Base-by-base conservation (phyloP, 2,797 vertebrate species). In the Mus minutoides region DNA sequence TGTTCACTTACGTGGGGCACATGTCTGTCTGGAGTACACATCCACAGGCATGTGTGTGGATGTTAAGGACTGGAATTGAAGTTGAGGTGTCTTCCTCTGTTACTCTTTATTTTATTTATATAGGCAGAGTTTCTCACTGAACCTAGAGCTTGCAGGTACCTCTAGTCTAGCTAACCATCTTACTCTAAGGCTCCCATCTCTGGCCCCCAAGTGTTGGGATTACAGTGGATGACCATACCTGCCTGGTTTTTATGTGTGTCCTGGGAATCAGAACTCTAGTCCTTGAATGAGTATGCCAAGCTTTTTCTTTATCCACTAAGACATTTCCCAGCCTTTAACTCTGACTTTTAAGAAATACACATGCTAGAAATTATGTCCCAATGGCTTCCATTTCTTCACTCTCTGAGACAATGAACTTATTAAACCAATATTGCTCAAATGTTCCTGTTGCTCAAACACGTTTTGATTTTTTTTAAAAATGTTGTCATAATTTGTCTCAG, bases 361-460 rank as follows among this genome's bases (percentile, higher is more conserved):
- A 73, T 91, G 71, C 37, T 86, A 54, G 77, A 95, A 96, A 92
- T 93, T 62, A 77, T 86, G 56, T 73, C 46, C 71, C n/a, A 34
- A 0, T 54, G 73, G 22, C 24, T 26, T 67, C 26, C 37, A 83
- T 62, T 69, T 91, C 37, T 85, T 94, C 71, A 75, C 9, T 88
- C 62, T 88, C 94, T 93, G 40, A 94, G 60, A 71, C 85, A 77
- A 46, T 83, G 83, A 88, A 31, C 56, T 92, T 94, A 87, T 95
- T 91, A 93, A 80, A 84, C 92, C 31, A 67, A 54, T 73, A 64
- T 94, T 91, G 43, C 79, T 91, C 79, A 95, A 76, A 94, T 31
- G 40, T 93, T 96, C 89, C 43, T 90, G 9, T 96, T 94, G 79
- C 54, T 95, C 60, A 95, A 89, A 87, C 46, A 73, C 91, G 29